phyloP scores from a whole-genome alignment of 2,113 vertebrate genomes.

The Entosphenus tridentatus region DNA sequence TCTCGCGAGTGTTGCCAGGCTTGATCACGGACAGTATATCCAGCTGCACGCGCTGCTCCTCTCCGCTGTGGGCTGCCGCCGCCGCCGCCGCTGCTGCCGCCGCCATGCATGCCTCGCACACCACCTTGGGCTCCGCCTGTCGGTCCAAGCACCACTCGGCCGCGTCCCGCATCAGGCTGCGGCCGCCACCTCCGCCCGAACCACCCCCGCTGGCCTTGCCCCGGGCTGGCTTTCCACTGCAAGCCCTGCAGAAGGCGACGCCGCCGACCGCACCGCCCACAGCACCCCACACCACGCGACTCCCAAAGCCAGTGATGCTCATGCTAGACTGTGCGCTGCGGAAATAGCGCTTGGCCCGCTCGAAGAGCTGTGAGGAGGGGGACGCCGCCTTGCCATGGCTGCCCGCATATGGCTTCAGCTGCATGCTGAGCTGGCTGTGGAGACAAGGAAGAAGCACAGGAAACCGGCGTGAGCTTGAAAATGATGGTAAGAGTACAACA shows the following conservation, averaged over 20 bases:
- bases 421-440: neutral
- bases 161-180: too few species aligned
- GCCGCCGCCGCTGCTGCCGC: neutral
- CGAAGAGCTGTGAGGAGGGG: constrained; percentile 4
- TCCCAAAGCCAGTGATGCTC: neutral
- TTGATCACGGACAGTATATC: constrained; percentile 96
- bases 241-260: neutral
- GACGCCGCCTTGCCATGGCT: constrained; percentile 6
- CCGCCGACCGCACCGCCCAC: neutral
- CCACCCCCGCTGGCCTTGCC: neutral
- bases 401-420: constrained; percentile 4
- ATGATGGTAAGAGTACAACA: too few species aligned
- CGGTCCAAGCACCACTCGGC: neutral
- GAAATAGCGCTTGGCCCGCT: constrained; percentile 5
- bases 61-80: constrained; percentile 10
- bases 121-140: neutral
- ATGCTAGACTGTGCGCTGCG: constrained; percentile 5
- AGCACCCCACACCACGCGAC: neutral
- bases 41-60: constrained; percentile 58
- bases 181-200: neutral
- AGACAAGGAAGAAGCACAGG: neutral
- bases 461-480: neutral
- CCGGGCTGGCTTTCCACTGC: neutral
- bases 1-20: constrained; percentile 86
- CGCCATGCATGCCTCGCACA: neutral